These are phyloP conservation scores for Glaucidium brasilianum DNA, from an alignment of 2,113 vertebrate species.

Conservation along the genomic window DNA sequence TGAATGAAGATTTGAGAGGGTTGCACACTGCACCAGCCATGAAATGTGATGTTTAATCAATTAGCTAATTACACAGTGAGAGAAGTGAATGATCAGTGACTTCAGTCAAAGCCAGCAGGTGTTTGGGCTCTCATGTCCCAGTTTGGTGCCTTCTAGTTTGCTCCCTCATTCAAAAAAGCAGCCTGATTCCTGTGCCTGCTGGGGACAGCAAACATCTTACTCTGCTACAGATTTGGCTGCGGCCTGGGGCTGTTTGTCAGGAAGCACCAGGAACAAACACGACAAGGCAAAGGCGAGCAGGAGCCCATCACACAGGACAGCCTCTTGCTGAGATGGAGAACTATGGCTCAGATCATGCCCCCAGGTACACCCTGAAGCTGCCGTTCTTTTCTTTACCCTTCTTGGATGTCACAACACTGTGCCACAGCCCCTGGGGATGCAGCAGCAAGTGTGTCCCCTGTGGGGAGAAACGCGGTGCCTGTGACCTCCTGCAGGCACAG, in stretches of 20 bases:
- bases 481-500: not conserved
- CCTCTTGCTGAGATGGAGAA: not conserved
- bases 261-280: not conserved
- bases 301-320: not conserved
- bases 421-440: not conserved
- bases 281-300: not conserved
- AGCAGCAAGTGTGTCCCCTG: not conserved
- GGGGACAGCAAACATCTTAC: not conserved
- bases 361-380: not conserved
- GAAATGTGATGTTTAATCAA: not conserved
- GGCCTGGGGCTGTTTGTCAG: not conserved
- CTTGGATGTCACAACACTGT: fast-evolving
- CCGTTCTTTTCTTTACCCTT: not conserved
- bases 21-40: not conserved
- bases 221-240: not conserved
- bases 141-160: not conserved
- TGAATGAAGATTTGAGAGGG: not conserved
- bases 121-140: not conserved
- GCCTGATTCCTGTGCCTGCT: not conserved
- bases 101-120: not conserved
- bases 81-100: not conserved
- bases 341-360: not conserved
- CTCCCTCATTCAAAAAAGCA: not conserved
- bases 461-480: not conserved
- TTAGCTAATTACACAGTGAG: not conserved